Conservation (phyloP, 1,140 invertebrate species). For the Pemphigus obesinymphae region DNA sequence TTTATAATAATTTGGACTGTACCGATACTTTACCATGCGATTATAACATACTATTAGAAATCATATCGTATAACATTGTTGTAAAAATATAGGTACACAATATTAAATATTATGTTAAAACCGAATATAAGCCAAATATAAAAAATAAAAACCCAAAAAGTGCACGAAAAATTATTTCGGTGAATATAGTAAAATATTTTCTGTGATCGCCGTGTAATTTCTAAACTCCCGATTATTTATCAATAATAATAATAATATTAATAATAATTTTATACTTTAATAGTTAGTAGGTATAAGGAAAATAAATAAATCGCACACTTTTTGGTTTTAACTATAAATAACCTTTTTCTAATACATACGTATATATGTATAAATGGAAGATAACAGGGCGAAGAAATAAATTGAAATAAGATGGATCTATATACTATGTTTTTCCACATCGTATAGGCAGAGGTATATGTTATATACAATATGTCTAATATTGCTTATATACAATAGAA, state of each 20-base stretch:
- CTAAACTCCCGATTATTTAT: not conserved
- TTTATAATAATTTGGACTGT: not conserved
- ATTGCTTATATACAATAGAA: conserved; percentile 25
- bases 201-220: not conserved
- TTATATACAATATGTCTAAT: not conserved
- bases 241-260: not conserved
- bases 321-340: not conserved
- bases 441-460: not conserved
- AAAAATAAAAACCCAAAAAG: not conserved
- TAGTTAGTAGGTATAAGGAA: not conserved
- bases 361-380: not conserved
- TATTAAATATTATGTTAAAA: not conserved
- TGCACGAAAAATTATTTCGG: not conserved
- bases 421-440: not conserved
- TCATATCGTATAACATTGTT: not conserved
- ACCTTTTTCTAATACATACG: not conserved
- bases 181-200: not conserved
- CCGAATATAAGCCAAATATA: not conserved
- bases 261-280: not conserved
- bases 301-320: not conserved
- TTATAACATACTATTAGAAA: not conserved
- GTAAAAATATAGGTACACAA: not conserved
- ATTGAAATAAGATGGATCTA: not conserved
- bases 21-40: not conserved
- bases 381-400: not conserved